Base-by-base conservation (phyloP, 2,797 vertebrate species). In the Sebastes hubbsi region DNA sequence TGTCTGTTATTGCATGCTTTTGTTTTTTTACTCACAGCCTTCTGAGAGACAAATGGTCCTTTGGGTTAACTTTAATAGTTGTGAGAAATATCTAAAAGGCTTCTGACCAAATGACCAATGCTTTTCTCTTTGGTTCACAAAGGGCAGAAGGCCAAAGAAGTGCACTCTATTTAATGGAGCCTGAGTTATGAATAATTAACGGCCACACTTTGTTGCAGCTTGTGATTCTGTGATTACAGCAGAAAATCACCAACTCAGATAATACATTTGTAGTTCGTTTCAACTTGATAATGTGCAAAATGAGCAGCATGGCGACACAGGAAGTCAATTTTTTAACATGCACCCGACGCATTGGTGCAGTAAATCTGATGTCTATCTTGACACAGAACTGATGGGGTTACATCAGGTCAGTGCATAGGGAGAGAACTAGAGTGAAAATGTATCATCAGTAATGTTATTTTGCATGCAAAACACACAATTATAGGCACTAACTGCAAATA, bases 121-220 rank as follows among this genome's bases (percentile, higher is more conserved):
- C 24, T 20, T 58, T 77, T 62, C 49, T 65, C 60, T 49, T n/a
- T 18, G 20, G 8, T 34, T 29, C 22, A 20, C 20, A 59, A 36
- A 61, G 38, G 6, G 29, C 42, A 64, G 24, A 8, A 64, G 16
- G 18, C 22, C 27, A 27, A 54, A 69, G 25, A 54, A 70, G 25
- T 3, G 32, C 72, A 61, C 36, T 71, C 25, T 71, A 2, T 52
- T 8, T 72, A 77, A 75, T 66, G 29, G n/a, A 22, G 25, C 64
- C 13, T 6, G 11, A 8, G 2, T 60, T 2, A 56, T 75, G 2
- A 70, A 85, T 83, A 75, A 75, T 85, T 84, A 25, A 78, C 60
- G 6, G 9, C 34, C 32, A 63, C 30, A 29, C 36, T 56, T 16
- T 65, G 20, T 59, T 25, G 46, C 22, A 34, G n/a, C 11, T 11